Base-by-base conservation (phyloP, 2,888 invertebrate species). In the Uloborus plumipes region DNA sequence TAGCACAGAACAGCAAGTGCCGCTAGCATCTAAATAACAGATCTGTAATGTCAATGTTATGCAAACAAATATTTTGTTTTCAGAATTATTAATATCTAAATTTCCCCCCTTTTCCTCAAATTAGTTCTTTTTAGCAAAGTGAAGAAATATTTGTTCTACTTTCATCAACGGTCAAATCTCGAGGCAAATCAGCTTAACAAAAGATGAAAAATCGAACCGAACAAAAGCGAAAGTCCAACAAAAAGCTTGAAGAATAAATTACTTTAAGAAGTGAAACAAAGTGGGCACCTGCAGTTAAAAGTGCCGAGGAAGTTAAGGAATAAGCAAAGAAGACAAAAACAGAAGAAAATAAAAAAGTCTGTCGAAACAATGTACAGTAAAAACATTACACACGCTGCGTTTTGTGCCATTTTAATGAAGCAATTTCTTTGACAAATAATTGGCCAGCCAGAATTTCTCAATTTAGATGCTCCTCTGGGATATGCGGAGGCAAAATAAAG, bases 351-450 rank as follows among this genome's bases (percentile, higher is more conserved):
- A 39, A 18, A 22, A 20, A 31, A 31, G 18, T 47, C 62, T 53
- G 53, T 53, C 53, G 75, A 67, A 75, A 67, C 75, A 75, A 67
- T 71, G 64, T 70, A 62, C 53, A 51, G 49, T 20, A 71, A 53
- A 59, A 20, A n/a, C 18, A 26, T 16, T 49, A 26, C 47, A 26
- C 47, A 39, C n/a, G 20, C 22, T 70, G 47, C 67, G 71, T 65
- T 78, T 70, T 78, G 71, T 78, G 71, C 71, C 18, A 55, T 71
- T 71, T 78, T 78, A 78, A 78, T 78, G 77, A 78, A 78, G 77
- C 77, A 71, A 71, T 77, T 71, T 78, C 77, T 78, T 78, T 64
- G 71, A 65, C 58, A 70, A 78, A 78, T 78, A 78, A 78, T 78
- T 78, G 77, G 77, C 77, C 49, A 64, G 77, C 71, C 20, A 64